phyloP scores from a whole-genome alignment of 2,113 vertebrate species.

The Mobula birostris region DNA sequence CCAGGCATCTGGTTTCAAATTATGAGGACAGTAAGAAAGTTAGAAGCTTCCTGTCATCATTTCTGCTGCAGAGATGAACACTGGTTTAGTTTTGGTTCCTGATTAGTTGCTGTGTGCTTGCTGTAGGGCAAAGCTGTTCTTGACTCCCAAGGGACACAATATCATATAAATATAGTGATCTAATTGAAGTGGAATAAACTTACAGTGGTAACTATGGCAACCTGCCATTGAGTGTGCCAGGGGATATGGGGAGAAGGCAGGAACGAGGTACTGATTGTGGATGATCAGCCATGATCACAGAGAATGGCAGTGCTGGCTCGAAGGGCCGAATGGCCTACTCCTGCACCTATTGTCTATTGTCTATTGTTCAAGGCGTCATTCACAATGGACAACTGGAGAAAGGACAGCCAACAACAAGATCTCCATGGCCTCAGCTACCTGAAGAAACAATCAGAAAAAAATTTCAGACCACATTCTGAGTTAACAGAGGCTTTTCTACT shows the following conservation, averaged over 20 bases:
- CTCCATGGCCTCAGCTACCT: constrained; percentile 94
- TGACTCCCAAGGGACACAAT: background rate
- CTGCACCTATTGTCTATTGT: too few relatives aligned
- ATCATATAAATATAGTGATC: background rate
- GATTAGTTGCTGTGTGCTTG: background rate
- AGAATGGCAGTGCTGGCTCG: too few relatives aligned
- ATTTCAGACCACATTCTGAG: background rate
- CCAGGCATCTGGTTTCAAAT: background rate
- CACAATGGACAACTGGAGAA: constrained; percentile 77
- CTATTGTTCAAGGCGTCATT: constrained; percentile 76
- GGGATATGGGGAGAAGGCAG: too few relatives aligned
- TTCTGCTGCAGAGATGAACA: too few relatives aligned
- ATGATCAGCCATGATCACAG: too few relatives aligned
- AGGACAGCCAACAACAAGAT: constrained; percentile 90
- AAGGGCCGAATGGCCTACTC: too few relatives aligned
- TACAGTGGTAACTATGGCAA: constrained; percentile 89
- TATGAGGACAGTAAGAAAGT: background rate
- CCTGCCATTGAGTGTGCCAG: constrained; percentile 63
- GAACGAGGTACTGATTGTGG: too few relatives aligned
- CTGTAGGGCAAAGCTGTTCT: background rate
- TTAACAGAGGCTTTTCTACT: background rate
- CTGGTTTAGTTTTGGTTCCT: background rate
- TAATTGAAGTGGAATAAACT: constrained; percentile 44
- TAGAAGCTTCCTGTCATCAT: background rate
- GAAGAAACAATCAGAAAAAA: constrained; percentile 30